phyloP scores from a whole-genome alignment of 2,113 vertebrate species.

The Pogona vitticeps region DNA sequence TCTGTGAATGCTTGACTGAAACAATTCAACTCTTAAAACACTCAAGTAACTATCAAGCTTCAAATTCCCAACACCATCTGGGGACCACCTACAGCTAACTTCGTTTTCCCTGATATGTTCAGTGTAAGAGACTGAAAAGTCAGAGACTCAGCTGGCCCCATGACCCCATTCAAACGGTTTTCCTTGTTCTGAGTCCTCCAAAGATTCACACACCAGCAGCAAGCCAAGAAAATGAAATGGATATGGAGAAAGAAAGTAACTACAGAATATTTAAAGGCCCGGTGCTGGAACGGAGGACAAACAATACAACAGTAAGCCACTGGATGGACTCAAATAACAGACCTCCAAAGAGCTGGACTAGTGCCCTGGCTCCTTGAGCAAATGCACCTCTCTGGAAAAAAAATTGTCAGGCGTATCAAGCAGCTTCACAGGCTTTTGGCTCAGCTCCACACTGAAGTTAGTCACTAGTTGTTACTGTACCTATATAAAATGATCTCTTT shows the following conservation, averaged over 20 bases:
- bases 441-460: not conserved
- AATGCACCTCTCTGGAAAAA: not conserved
- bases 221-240: slow-evolving; percentile 4
- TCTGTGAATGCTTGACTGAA: slow-evolving; percentile 52
- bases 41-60: slow-evolving; percentile 54
- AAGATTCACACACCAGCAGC: not conserved
- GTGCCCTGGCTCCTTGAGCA: not conserved
- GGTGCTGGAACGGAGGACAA: not conserved
- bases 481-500: not conserved
- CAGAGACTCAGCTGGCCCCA: not conserved
- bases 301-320: not conserved
- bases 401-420: not conserved
- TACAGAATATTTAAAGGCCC: not conserved
- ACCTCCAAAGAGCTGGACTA: not conserved
- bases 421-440: not conserved
- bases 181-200: not conserved
- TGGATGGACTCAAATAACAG: not conserved
- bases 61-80: slow-evolving; percentile 61
- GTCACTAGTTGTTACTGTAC: not conserved
- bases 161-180: not conserved
- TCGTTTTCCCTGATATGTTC: slow-evolving; percentile 41
- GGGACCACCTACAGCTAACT: slow-evolving; percentile 51
- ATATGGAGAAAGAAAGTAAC: not conserved
- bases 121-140: slow-evolving; percentile 15
- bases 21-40: slow-evolving; percentile 56